Base-by-base conservation (phyloP, 2,113 vertebrate genomes). In the Panthera tigris region DNA sequence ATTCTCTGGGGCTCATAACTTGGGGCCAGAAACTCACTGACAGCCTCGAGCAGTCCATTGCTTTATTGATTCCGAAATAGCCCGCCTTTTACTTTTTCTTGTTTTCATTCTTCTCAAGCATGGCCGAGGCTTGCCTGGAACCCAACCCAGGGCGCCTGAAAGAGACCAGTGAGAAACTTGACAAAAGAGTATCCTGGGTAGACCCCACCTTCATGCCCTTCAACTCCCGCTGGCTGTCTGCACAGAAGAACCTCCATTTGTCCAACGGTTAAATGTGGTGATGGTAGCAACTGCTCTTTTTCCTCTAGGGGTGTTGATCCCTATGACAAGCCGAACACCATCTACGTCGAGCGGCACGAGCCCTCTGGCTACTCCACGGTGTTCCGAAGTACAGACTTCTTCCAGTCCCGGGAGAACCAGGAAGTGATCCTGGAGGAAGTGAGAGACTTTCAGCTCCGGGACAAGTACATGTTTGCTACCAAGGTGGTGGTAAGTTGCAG, bases 381-480 rank as follows among this genome's bases (percentile, higher is more conserved):
- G 76, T 98, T 99, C 94, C 99, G 99, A 98, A 99, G 99, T 98
- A 99, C 99, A 0, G 99, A 99, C 98, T 99, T 99, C 99, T 99
- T 99, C 98, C 99, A 99, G 98, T 99, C 99, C 65, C 98, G 99
- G 29, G 99, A 99, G 97, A 99, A 99, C 97, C 99, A 99, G 93
- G 99, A 98, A 5, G 95, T 99, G 7, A 98, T 99, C 97, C 98
- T 99, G 95, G 99, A 99, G 90, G 99, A 99, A 0, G 99, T 99
- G 1, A 99, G 99, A 81, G 99, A 99, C 97, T 99, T 99, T 98
- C 99, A 99, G 98, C 99, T 99, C 78, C 98, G 99, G 76, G 99
- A 99, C 98, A 99, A 99, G 93, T 99, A 99, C 98, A 99, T 99
- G 99, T 99, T 99, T 79, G 99, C 99, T 39, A 99, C 99, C 6